phyloP scores from a whole-genome alignment of 2,113 vertebrate genomes.

The Diphyllodes magnificus region DNA sequence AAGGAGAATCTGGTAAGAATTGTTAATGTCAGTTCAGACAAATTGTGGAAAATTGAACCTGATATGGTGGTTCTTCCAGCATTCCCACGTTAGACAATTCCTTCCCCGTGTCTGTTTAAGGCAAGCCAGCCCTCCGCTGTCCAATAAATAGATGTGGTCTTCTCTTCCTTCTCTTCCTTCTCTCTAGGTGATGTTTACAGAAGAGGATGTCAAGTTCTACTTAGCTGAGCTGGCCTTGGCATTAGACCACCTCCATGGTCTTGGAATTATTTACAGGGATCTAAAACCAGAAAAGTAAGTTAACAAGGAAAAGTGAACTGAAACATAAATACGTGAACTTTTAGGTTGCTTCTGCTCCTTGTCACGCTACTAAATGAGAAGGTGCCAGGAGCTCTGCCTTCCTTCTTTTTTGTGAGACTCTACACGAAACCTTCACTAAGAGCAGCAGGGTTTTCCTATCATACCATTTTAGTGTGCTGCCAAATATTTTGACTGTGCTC shows the following conservation, averaged over 20 bases:
- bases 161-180: neutral
- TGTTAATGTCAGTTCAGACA: neutral
- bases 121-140: neutral
- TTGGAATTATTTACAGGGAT: conserved; percentile 88
- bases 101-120: fast-evolving
- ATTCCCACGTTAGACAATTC: neutral
- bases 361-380: neutral
- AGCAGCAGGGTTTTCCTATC: neutral
- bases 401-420: neutral
- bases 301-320: neutral
- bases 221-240: conserved; percentile 85
- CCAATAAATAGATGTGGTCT: neutral
- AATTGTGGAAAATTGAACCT: neutral
- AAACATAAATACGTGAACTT: neutral
- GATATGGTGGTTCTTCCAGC: neutral
- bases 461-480: neutral
- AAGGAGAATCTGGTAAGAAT: neutral
- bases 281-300: conserved; percentile 88
- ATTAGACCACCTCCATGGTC: conserved; percentile 81
- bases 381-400: neutral
- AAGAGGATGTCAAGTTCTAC: conserved; percentile 89
- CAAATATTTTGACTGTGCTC: neutral
- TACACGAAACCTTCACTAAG: neutral
- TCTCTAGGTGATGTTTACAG: conserved; percentile 87
- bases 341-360: neutral